These are phyloP conservation scores for Coecobrya sp. DNA, from an alignment of 2,888 invertebrate species.

Conservation along the genomic window DNA sequence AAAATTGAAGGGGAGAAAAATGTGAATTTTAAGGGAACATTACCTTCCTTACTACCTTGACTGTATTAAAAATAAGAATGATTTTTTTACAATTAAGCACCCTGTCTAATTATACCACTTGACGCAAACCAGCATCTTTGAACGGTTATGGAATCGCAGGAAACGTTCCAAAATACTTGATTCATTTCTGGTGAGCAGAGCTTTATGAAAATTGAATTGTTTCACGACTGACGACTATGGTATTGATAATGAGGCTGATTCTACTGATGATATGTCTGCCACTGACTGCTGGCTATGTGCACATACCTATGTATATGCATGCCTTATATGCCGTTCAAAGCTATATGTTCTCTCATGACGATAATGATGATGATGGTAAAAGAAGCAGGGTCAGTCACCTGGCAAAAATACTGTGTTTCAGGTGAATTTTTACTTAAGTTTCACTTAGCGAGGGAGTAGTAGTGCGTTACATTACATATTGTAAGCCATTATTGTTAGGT, in stretches of 20 bases:
- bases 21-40: conserved; percentile 11
- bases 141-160: neutral
- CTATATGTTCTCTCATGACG: conserved; percentile 25
- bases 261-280: conserved; percentile 50
- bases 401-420: conserved; percentile 76
- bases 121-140: neutral
- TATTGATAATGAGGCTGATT: conserved; percentile 76
- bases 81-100: conserved; percentile 27
- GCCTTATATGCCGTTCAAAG: neutral
- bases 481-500: conserved; percentile 32
- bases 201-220: conserved; percentile 76
- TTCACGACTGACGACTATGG: conserved; percentile 55
- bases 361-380: conserved; percentile 65
- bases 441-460: conserved; percentile 63
- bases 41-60: neutral
- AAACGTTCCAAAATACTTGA: neutral
- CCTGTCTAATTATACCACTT: conserved; percentile 8
- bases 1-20: neutral
- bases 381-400: conserved; percentile 81
- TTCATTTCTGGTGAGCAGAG: neutral
- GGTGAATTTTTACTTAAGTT: conserved; percentile 59
- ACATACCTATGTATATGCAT: neutral
- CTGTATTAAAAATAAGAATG: conserved; percentile 5
- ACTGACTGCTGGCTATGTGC: neutral
- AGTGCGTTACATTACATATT: conserved; percentile 48